Base-by-base conservation (phyloP, 2,888 invertebrate genomes). In the Patella depressa region DNA sequence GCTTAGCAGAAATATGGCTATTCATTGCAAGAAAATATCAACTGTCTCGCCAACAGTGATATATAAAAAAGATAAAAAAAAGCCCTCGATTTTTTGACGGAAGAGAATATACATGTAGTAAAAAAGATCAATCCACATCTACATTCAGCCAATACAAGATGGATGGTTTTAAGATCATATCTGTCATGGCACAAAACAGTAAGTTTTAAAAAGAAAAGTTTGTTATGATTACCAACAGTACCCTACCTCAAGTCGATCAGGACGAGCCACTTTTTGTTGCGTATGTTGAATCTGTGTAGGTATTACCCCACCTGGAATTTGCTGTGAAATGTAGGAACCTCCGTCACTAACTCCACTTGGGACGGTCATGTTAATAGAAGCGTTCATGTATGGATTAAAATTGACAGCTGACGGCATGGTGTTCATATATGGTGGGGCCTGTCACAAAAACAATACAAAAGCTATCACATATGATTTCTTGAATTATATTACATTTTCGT, bases 231-330 rank as follows among this genome's bases (percentile, higher is more conserved):
- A 45, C 45, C 45, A 45, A 45, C 45, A 9, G 19, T 65, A 24
- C 19, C 84, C 78, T 94, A 97, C 98, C 97, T 98, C 97, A 93
- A 98, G 95, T 94, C 98, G 95, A 93, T 97, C 97, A 92, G 97
- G 90, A 93, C 97, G 95, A 89, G 96, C 96, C 94, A 97, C 94
- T 94, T 98, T 97, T 94, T 97, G 97, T 78, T 84, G 82, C 65
- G 77, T 79, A 34, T 84, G 78, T 57, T 81, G 80, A 53, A 80
- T 78, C 14, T 80, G 76, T 54, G 81, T 79, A 79, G 85, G 85
- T 80, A 86, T 85, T 81, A 87, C 85, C 72, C 82, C 84, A 70
- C 84, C 85, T 34, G 82, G 80, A 54, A 84, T 80, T 79, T 84
- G 86, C 72, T 84, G 83, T 45, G 86, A 82, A 34, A 87, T 82